Base-by-base conservation (phyloP, 2,888 invertebrate genomes). In the Sesamia inferens region DNA sequence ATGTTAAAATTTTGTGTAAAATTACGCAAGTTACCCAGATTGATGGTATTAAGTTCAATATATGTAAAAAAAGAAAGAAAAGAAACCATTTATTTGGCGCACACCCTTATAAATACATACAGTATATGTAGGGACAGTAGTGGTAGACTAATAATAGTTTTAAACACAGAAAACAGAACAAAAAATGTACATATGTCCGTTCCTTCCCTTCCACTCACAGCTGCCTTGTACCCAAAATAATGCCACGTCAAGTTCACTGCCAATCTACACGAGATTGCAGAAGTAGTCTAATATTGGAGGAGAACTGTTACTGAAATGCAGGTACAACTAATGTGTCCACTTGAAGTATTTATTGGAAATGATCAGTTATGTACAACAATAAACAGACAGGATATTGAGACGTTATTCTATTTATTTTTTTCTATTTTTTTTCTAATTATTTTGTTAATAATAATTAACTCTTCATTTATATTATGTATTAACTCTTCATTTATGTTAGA, bases 311-410 rank as follows among this genome's bases (percentile, higher is more conserved):
- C 51, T 24, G 24, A 39, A 7, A 39, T 31, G 19, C 0, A 54
- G 4, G 2, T 51, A 61, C n/a, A 24, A 57, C 63, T 65, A 77
- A 78, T 82, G 65, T 44, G 48, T 42, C 55, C 76, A 57, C 76
- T 68, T 39, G 63, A 57, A 47, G 24, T 22, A 54, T 59, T 74
- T 80, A 74, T 54, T 65, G 81, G 44, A 63, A 63, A 61, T 24
- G 68, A 62, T 69, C 69, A 54, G 58, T 58, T 57, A 76, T 51
- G 55, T 57, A 47, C 19, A 13, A 8, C 59, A 10, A 54, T 47
- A 81, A 47, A n/a, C n/a, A n/a, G n/a, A n/a, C n/a, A n/a, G 5
- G 13, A 61, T 16, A 42, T 54, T 22, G 6, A 42, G 2, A 48
- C 8, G 2, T 8, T 8, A 48, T 42, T 54, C 14, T 13, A 13